These are phyloP conservation scores for Triplophysa siluroides DNA, from an alignment of 2,113 vertebrate genomes.

Conservation along the genomic window DNA sequence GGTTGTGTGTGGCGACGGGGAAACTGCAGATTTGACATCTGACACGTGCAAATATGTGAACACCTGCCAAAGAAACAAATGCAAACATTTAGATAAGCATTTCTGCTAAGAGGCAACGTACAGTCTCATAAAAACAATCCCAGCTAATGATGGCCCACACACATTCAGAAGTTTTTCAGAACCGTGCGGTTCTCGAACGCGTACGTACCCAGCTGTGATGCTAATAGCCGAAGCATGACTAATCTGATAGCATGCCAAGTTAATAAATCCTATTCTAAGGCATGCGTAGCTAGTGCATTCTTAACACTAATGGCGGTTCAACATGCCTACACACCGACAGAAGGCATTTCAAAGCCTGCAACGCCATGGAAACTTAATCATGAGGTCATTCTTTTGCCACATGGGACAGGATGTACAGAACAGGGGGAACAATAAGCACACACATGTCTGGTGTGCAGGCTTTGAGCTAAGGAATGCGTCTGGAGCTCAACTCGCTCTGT, in stretches of 20 bases:
- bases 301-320: constrained; percentile 5
- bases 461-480: constrained; percentile 28
- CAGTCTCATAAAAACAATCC: neutral
- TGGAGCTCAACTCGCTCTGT: constrained; percentile 12
- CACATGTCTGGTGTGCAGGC: neutral
- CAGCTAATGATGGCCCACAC: constrained; percentile 3
- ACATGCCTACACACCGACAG: constrained; percentile 13
- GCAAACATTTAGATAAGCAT: neutral
- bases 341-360: constrained; percentile 47
- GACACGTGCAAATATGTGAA: constrained; percentile 63
- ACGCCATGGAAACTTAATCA: constrained; percentile 49
- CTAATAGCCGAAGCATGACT: constrained; percentile 42
- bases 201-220: constrained; percentile 43
- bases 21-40: constrained; percentile 47
- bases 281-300: constrained; percentile 15
- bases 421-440: constrained; percentile 35
- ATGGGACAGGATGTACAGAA: constrained; percentile 24
- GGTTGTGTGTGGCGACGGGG: fast-evolving
- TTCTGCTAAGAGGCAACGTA: neutral
- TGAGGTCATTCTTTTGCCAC: constrained; percentile 44
- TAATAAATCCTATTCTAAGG: constrained; percentile 44
- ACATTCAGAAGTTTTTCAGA: constrained; percentile 8
- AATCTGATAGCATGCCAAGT: constrained; percentile 37
- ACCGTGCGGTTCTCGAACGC: constrained; percentile 21
- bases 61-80: constrained; percentile 54